Conservation (phyloP, 1,140 invertebrate species). For the Pentalonia nigronervosa region DNA sequence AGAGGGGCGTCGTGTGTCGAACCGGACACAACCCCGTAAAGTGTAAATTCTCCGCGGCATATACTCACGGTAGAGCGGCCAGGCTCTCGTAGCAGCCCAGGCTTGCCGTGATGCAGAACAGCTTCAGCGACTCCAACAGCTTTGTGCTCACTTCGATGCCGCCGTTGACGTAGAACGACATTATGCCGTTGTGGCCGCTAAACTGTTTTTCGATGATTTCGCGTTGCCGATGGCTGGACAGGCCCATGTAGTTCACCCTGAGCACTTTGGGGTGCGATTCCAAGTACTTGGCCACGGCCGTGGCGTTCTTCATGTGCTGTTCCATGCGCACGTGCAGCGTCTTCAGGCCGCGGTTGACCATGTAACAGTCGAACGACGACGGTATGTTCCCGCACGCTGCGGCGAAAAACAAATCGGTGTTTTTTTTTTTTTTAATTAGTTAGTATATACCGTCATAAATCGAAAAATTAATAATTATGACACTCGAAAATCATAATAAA, state of each 20-base stretch:
- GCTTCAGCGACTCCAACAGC: constrained; percentile 80
- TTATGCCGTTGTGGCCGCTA: constrained; percentile 89
- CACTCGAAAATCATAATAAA: no score
- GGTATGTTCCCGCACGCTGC: constrained; percentile 87
- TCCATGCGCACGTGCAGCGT: constrained; percentile 92
- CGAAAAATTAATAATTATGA: no score
- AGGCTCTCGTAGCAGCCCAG: constrained; percentile 95
- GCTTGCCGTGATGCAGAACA: constrained; percentile 90
- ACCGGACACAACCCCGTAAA: no score
- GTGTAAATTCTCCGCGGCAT: no score
- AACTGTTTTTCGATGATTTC: constrained; percentile 84
- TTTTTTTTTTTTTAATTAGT: no score
- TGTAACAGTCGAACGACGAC: constrained; percentile 93
- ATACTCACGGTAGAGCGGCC: constrained; percentile 81
- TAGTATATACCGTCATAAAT: no score
- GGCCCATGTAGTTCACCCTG: constrained; percentile 85
- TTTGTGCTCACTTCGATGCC: constrained; percentile 75
- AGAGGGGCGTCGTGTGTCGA: no score
- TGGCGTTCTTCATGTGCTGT: constrained; percentile 79
- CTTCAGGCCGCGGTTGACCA: constrained; percentile 93
- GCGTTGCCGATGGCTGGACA: constrained; percentile 90
- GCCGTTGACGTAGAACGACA: constrained; percentile 88
- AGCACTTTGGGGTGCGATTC: constrained; percentile 78
- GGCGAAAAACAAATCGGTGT: neutral
- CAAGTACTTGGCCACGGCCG: constrained; percentile 80